These are phyloP conservation scores for Lepidurus apus DNA, from an alignment of 1,140 invertebrate genomes.

Conservation along the genomic window DNA sequence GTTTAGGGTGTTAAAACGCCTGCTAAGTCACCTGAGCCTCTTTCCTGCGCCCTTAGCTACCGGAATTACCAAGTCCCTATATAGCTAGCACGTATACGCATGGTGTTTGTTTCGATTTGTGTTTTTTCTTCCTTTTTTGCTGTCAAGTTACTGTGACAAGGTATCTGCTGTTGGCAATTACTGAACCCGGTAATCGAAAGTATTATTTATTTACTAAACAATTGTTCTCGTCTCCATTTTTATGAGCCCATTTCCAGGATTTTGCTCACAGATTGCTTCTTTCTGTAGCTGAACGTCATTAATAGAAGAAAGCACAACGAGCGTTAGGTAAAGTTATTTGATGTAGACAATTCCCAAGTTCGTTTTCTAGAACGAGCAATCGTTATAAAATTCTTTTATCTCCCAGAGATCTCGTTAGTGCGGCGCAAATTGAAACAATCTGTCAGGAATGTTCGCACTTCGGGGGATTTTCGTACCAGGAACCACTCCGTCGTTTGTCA, in stretches of 20 bases:
- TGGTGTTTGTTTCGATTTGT: neutral
- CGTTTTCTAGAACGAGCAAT: too few species aligned
- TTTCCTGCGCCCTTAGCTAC: neutral
- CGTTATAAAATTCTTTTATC: too few species aligned
- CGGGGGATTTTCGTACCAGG: too few species aligned
- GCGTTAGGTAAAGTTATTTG: too few species aligned
- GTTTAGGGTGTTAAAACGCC: constrained; percentile 14
- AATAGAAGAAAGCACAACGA: too few species aligned
- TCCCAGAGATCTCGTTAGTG: too few species aligned
- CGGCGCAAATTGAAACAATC: too few species aligned
- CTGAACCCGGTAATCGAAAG: neutral
- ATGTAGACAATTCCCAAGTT: too few species aligned
- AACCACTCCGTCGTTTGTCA: too few species aligned
- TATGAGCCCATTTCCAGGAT: neutral
- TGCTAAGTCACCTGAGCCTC: constrained; percentile 7
- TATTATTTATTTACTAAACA: constrained; percentile 8
- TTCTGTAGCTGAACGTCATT: too few species aligned
- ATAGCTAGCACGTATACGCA: neutral
- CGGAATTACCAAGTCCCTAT: neutral
- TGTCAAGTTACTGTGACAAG: neutral
- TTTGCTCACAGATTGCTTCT: too few species aligned
- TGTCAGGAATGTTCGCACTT: too few species aligned
- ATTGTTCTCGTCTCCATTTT: neutral
- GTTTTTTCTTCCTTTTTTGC: neutral
- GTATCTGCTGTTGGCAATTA: neutral